Conservation (phyloP, 1,140 invertebrate species). For the Bombus fervidus region DNA sequence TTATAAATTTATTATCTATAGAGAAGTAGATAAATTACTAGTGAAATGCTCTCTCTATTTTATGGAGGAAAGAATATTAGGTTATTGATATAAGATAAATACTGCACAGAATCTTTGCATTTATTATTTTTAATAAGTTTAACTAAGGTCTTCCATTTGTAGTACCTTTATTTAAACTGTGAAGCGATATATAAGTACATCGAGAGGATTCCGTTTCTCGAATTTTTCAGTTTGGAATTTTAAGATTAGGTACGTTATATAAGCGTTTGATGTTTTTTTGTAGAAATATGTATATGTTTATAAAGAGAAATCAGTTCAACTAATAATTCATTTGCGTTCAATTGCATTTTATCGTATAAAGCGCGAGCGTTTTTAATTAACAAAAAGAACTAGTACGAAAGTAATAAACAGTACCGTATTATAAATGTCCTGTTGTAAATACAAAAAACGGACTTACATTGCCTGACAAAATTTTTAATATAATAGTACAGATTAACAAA, state of each 20-base stretch:
- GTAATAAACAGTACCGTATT: not conserved
- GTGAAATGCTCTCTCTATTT: not conserved
- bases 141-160: slow-evolving; percentile 17
- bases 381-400: not conserved
- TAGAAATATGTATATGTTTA: not conserved
- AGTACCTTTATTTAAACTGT: slow-evolving; percentile 11
- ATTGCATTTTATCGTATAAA: slow-evolving; percentile 1
- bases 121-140: slow-evolving; percentile 21
- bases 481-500: slow-evolving; percentile 12
- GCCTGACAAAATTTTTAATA: slow-evolving; percentile 22
- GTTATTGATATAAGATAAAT: not conserved
- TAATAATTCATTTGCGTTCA: not conserved
- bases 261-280: not conserved
- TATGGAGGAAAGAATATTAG: not conserved
- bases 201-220: not conserved
- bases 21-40: not conserved
- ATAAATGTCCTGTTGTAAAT: slow-evolving; percentile 1
- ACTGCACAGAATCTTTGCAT: slow-evolving; percentile 6
- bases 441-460: slow-evolving; percentile 4
- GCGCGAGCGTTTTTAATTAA: not conserved
- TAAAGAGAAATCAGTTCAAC: not conserved
- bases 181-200: not conserved
- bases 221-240: not conserved
- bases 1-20: slow-evolving; percentile 5
- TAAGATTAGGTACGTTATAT: not conserved